These are phyloP conservation scores for Philotrypesis tridentata DNA, from an alignment of 1,140 invertebrate species.

Conservation along the genomic window DNA sequence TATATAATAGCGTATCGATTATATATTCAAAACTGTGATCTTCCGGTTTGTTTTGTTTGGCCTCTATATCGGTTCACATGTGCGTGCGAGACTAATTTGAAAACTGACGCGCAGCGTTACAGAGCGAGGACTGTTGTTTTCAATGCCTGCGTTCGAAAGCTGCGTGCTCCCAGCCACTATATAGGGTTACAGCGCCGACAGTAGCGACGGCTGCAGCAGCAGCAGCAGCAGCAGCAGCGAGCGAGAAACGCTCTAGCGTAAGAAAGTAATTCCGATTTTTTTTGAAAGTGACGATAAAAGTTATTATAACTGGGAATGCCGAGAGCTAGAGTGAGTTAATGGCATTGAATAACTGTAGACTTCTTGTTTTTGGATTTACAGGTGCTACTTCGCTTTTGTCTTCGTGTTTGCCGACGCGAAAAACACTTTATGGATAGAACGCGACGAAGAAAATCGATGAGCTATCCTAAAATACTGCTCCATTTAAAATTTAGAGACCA, in stretches of 20 bases:
- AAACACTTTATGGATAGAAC: too few relatives aligned
- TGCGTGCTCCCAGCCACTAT: too few relatives aligned
- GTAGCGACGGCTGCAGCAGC: too few relatives aligned
- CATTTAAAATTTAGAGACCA: background rate
- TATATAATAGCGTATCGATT: background rate
- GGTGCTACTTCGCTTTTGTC: background rate
- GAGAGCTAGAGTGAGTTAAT: background rate
- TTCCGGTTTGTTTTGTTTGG: too few relatives aligned
- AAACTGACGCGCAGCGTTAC: background rate
- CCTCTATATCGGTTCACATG: too few relatives aligned
- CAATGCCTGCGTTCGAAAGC: too few relatives aligned
- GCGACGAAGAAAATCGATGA: background rate
- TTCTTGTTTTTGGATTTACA: background rate
- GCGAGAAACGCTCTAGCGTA: background rate
- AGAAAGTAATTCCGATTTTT: background rate
- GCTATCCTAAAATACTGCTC: background rate
- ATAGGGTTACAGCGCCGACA: too few relatives aligned
- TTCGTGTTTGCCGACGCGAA: background rate
- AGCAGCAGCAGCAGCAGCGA: too few relatives aligned
- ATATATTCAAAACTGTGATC: too few relatives aligned
- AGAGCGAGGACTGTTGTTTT: background rate
- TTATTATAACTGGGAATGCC: background rate
- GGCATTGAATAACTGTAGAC: background rate
- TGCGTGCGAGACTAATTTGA: background rate
- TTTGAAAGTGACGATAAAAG: background rate